Evolutionary conservation across 2,113 vertebrate genomes (phyloP).

Genomic region (Cyrtonyx montezumae): DNA sequence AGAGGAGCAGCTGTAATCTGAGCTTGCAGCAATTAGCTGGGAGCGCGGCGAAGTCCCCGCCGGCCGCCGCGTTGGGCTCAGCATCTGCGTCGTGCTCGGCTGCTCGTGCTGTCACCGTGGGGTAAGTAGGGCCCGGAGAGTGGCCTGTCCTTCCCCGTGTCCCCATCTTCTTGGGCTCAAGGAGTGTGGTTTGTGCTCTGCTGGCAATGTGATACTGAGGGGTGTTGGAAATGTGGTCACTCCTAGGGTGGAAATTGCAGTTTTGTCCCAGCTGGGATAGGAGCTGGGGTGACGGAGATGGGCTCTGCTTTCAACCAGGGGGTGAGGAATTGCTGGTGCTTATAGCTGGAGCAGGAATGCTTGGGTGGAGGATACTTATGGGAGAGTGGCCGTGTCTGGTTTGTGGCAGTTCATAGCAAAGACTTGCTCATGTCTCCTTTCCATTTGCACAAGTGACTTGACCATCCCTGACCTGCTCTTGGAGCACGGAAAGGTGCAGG

Average conservation of each 20-base stretch:
- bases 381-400: too few relatives aligned
- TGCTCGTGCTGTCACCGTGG: neutral
- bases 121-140: slow-evolving; percentile 27
- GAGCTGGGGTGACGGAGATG: rapidly evolving
- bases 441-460: neutral
- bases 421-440: neutral
- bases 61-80: neutral
- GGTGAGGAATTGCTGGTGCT: neutral
- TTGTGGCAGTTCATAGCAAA: neutral
- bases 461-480: neutral
- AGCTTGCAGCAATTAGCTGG: slow-evolving; percentile 21
- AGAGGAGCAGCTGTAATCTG: slow-evolving; percentile 46
- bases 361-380: neutral
- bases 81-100: neutral
- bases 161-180: neutral
- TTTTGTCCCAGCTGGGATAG: neutral
- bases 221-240: rapidly evolving
- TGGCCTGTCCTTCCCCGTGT: neutral
- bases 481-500: rapidly evolving
- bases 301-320: rapidly evolving
- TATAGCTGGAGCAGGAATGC: neutral
- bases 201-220: rapidly evolving
- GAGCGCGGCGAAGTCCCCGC: neutral
- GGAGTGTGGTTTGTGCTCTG: neutral
- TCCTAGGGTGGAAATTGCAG: neutral